A percentile compares a stretch with the other conserved stretches of the same genome.
phyloP scores from a whole-genome alignment of 2,888 invertebrate species.

The Stenoptilia bipunctidactyla region DNA sequence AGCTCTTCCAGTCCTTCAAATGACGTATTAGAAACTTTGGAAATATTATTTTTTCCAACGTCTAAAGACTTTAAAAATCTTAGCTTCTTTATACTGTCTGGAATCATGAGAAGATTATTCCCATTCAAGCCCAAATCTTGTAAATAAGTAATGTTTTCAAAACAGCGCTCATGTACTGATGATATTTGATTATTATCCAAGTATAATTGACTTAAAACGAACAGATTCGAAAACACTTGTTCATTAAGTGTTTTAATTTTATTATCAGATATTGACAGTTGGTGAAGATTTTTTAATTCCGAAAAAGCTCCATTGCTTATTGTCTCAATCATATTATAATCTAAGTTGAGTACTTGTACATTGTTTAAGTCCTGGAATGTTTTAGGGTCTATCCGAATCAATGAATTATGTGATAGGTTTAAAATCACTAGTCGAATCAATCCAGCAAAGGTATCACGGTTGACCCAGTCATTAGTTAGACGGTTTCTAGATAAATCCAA shows the following conservation, averaged over 20 bases:
- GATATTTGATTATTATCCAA: constrained; percentile 80
- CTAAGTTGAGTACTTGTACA: constrained; percentile 80
- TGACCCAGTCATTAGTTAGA: constrained; percentile 81
- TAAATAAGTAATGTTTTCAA: constrained; percentile 82
- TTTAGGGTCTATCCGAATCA: constrained; percentile 78
- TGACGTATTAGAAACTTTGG: constrained; percentile 77
- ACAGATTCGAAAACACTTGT: constrained; percentile 78
- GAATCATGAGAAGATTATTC: constrained; percentile 76
- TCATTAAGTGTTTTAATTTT: constrained; percentile 76
- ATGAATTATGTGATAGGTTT: constrained; percentile 79
- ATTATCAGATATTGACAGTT: constrained; percentile 80
- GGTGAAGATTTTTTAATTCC: constrained; percentile 81
- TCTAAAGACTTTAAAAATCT: constrained; percentile 81
- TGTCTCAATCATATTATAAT: constrained; percentile 78
- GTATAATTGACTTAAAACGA: constrained; percentile 79
- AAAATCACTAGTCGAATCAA: constrained; percentile 80
- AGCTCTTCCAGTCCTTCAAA: constrained; percentile 82
- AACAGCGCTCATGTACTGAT: constrained; percentile 75
- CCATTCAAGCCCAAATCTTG: constrained; percentile 83
- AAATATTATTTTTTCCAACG: constrained; percentile 84
- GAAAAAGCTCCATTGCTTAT: constrained; percentile 81
- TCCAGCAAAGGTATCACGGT: constrained; percentile 81
- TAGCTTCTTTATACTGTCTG: constrained; percentile 76
- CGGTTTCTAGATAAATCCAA: constrained; percentile 82
- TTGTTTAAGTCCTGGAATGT: constrained; percentile 82